These are phyloP conservation scores for Philereme vetulata DNA, from an alignment of 2,888 invertebrate species.

Conservation along the genomic window DNA sequence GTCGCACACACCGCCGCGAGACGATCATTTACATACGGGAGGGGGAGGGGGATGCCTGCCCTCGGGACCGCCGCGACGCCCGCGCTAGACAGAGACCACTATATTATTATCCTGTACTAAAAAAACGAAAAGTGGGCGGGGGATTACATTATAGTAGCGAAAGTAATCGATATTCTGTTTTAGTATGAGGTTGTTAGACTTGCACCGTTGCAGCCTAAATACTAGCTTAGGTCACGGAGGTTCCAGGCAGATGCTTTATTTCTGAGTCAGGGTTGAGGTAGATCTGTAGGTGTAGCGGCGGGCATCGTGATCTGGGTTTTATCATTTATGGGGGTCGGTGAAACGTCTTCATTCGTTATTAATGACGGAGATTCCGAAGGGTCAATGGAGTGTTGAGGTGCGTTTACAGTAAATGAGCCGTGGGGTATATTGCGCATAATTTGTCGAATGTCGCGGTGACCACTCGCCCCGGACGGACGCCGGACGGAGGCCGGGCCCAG, in stretches of 20 bases:
- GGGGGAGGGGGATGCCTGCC: conserved; percentile 55
- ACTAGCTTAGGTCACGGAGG: conserved; percentile 73
- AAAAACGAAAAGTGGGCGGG: conserved; percentile 84
- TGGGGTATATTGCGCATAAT: conserved; percentile 76
- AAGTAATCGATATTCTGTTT: conserved; percentile 85
- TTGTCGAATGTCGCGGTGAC: conserved; percentile 54
- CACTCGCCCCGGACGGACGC: conserved; percentile 35
- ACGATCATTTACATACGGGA: conserved; percentile 83
- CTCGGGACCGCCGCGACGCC: conserved; percentile 57
- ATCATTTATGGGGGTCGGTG: conserved; percentile 42
- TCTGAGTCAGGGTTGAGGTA: conserved; percentile 40
- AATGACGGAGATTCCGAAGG: conserved; percentile 60
- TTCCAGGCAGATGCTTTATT: conserved; percentile 48
- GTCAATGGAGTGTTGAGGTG: conserved; percentile 69
- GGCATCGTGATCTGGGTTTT: conserved; percentile 52
- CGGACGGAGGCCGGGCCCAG: conserved; percentile 45
- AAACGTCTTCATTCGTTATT: conserved; percentile 62
- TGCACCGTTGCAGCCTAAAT: conserved; percentile 80
- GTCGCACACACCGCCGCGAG: conserved; percentile 71
- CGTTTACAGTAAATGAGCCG: conserved; percentile 76
- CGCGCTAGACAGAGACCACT: conserved; percentile 73
- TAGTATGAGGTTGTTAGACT: conserved; percentile 81
- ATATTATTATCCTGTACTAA: conserved; percentile 77
- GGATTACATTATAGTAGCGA: conserved; percentile 85
- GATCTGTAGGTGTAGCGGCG: conserved; percentile 35